Percentiles rank a stretch among this genome's conserved stretches.
phyloP scores from a whole-genome alignment of 2,113 vertebrate species.

The Protomyctophum bolini region DNA sequence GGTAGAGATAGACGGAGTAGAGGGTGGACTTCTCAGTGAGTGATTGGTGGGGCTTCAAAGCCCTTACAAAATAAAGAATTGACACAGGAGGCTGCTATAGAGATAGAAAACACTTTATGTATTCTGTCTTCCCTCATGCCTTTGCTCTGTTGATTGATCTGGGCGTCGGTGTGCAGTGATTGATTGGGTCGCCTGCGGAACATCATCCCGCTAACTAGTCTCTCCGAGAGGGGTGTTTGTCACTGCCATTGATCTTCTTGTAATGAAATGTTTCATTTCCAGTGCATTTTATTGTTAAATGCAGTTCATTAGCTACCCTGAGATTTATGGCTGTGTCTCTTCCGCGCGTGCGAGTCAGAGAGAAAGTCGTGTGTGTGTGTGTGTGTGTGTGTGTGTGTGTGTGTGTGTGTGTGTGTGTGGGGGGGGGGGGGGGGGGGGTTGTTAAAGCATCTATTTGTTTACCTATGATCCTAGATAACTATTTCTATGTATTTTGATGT shows the following conservation, averaged over 20 bases:
- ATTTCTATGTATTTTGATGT: no score
- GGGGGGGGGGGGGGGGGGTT: no score
- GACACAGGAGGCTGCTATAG: conserved; percentile 21
- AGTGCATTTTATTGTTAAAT: conserved; percentile 82
- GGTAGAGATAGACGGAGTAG: not conserved
- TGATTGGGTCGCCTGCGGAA: conserved; percentile 76
- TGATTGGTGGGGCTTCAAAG: conserved; percentile 64
- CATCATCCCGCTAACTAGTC: conserved; percentile 74
- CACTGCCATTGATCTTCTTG: conserved; percentile 78
- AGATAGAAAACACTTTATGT: conserved; percentile 42
- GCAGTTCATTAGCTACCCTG: conserved; percentile 79
- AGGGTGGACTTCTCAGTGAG: conserved; percentile 50
- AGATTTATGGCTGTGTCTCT: conserved; percentile 75
- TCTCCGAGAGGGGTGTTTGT: conserved; percentile 71
- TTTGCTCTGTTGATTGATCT: conserved; percentile 76
- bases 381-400: no score
- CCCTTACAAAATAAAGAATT: conserved; percentile 50
- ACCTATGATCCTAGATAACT: no score
- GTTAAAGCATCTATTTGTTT: no score
- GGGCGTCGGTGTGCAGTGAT: conserved; percentile 69
- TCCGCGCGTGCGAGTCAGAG: conserved; percentile 19
- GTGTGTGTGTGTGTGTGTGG: no score
- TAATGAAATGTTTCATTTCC: conserved; percentile 81
- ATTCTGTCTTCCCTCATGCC: conserved; percentile 42
- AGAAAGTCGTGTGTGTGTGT: not conserved